Conservation (phyloP, 2,797 vertebrate genomes). For the Margarornis squamiger region DNA sequence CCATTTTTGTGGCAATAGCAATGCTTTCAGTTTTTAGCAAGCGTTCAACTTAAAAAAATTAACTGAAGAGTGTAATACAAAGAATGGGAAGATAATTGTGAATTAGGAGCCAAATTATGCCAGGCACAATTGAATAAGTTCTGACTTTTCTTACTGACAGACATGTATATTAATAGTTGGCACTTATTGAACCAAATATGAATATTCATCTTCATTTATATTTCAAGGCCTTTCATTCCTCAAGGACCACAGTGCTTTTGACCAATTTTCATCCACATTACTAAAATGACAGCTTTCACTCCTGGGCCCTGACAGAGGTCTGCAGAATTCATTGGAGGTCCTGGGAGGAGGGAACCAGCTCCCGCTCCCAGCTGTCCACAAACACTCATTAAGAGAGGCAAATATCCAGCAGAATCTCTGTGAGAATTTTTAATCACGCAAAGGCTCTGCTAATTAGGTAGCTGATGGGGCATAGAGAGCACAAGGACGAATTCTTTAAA, state of each 20-base stretch:
- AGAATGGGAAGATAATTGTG: conserved; percentile 88
- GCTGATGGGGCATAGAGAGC: conserved; percentile 99
- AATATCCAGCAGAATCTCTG: conserved; percentile 98
- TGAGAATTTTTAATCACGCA: conserved; percentile 99
- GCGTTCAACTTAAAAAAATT: conserved; percentile 32
- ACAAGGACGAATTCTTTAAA: conserved; percentile 99
- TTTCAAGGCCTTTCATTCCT: conserved; percentile 97
- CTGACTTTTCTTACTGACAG: conserved; percentile 89
- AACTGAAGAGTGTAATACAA: conserved; percentile 50
- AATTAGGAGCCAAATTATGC: conserved; percentile 90
- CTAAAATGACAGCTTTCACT: conserved; percentile 98
- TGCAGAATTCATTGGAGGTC: conserved; percentile 92
- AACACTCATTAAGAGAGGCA: conserved; percentile 99
- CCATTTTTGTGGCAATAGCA: neutral
- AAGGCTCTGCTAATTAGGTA: conserved; percentile 99
- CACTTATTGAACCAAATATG: conserved; percentile 97
- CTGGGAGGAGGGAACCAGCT: conserved; percentile 84
- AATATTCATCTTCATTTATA: conserved; percentile 99
- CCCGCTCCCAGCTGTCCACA: conserved; percentile 99
- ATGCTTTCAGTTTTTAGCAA: neutral
- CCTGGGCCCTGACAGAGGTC: conserved; percentile 98
- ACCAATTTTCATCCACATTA: conserved; percentile 97
- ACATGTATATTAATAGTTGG: conserved; percentile 99
- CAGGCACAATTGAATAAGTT: conserved; percentile 80
- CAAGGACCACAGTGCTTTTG: conserved; percentile 87